Conservation (phyloP, 1,140 invertebrate species). For the Thaumetopoea pityocampa region DNA sequence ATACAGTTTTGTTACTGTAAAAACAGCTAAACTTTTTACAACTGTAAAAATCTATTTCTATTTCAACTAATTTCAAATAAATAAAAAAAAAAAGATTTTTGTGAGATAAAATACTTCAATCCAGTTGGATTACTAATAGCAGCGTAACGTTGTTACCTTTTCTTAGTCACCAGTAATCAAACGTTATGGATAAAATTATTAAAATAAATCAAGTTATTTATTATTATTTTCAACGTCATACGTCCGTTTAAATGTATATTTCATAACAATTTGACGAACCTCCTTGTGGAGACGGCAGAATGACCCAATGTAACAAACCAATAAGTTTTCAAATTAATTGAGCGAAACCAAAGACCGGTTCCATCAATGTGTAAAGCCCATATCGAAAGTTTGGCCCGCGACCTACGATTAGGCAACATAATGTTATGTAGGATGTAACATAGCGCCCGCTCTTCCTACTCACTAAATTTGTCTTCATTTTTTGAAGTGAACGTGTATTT, state of each 20-base stretch:
- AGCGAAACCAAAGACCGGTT: conserved; percentile 55
- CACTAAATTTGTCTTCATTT: neutral
- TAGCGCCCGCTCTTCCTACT: conserved; percentile 5
- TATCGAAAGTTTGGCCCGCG: conserved; percentile 52
- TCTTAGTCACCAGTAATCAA: no score
- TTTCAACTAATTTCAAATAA: no score
- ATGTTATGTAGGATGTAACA: conserved; percentile 47
- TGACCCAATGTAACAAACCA: conserved; percentile 46
- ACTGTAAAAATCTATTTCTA: no score
- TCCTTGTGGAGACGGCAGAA: conserved; percentile 34
- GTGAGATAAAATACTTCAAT: no score
- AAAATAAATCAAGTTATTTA: no score
- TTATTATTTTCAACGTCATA: conserved; percentile 1
- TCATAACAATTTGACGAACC: conserved; percentile 52
- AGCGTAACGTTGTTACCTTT: no score
- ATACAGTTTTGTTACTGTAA: no score
- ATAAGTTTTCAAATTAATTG: conserved; percentile 66
- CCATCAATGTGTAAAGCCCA: conserved; percentile 38
- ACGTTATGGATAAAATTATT: no score
- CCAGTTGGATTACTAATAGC: no score
- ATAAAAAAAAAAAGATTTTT: no score
- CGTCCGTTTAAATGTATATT: conserved; percentile 27
- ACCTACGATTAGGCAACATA: conserved; percentile 54
- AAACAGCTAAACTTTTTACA: no score
- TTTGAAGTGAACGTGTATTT: no score